phyloP scores from a whole-genome alignment of 2,113 vertebrate genomes.

The Lepidothrix coronata region DNA sequence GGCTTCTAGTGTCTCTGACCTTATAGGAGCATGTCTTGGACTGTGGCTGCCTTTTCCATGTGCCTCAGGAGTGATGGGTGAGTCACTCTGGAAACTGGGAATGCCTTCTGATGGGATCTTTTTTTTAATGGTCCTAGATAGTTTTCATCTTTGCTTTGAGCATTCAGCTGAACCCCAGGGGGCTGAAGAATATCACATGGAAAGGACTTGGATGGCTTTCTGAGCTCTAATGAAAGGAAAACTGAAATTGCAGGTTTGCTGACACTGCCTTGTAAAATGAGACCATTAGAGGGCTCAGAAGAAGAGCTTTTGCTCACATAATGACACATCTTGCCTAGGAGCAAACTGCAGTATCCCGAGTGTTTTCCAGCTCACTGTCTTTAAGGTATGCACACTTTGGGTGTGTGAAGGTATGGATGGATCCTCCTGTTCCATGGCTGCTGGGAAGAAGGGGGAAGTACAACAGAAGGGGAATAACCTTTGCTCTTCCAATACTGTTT shows the following conservation, averaged over 20 bases:
- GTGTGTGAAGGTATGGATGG: background rate
- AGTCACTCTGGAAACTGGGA: background rate
- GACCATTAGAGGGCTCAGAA: background rate
- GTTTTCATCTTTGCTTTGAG: background rate
- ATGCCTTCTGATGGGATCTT: background rate
- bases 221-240: background rate
- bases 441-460: background rate
- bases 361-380: background rate
- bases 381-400: rapidly evolving
- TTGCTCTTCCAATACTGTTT: background rate
- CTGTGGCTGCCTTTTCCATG: rapidly evolving
- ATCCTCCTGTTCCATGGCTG: rapidly evolving
- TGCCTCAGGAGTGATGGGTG: background rate
- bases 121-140: background rate
- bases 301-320: background rate
- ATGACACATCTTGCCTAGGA: background rate
- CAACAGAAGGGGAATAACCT: background rate
- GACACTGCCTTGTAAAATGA: background rate
- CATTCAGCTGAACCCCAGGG: background rate
- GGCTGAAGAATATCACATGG: background rate
- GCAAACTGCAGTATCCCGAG: rapidly evolving
- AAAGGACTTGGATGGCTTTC: background rate
- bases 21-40: background rate
- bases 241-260: background rate
- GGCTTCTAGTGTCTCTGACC: background rate